Evolutionary conservation across 35 echinoderm and acorn worm species (phyloP).

Genomic region (Patiria miniata): DNA sequence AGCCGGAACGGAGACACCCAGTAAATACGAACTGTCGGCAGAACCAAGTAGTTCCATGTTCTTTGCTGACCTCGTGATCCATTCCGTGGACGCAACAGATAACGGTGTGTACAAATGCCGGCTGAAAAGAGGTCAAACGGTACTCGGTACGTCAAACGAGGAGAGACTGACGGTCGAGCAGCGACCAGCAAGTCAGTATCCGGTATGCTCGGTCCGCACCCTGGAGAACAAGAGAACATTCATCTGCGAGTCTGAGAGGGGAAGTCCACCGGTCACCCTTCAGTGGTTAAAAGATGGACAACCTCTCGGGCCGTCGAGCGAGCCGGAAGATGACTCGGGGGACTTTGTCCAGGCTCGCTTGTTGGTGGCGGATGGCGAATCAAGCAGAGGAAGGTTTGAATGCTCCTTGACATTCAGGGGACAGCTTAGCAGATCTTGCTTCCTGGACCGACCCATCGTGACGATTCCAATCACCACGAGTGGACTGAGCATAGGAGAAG

Average conservation of each 20-base stretch:
- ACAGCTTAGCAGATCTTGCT: neutral
- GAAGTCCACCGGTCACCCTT: neutral
- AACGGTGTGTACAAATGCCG: neutral
- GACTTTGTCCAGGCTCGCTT: neutral
- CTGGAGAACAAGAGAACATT: neutral
- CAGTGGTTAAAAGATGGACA: neutral
- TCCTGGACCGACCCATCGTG: neutral
- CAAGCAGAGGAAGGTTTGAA: neutral
- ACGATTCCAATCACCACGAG: neutral
- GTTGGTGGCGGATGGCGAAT: neutral
- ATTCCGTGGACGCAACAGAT: neutral
- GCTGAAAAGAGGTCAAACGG: neutral
- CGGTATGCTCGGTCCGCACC: neutral
- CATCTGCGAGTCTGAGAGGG: constrained; percentile 13
- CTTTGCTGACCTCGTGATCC: neutral
- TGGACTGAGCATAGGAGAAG: neutral
- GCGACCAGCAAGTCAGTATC: neutral
- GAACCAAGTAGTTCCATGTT: neutral
- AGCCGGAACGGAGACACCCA: neutral
- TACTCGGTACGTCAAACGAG: neutral
- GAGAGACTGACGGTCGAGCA: neutral
- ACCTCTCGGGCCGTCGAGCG: neutral
- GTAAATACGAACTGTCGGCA: neutral
- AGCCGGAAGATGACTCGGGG: neutral
- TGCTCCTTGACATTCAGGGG: neutral